A percentile compares a stretch with the other conserved stretches of the same genome.
Conservation (phyloP, 64 coral and sea anemone species). For the Acropora yongei region DNA sequence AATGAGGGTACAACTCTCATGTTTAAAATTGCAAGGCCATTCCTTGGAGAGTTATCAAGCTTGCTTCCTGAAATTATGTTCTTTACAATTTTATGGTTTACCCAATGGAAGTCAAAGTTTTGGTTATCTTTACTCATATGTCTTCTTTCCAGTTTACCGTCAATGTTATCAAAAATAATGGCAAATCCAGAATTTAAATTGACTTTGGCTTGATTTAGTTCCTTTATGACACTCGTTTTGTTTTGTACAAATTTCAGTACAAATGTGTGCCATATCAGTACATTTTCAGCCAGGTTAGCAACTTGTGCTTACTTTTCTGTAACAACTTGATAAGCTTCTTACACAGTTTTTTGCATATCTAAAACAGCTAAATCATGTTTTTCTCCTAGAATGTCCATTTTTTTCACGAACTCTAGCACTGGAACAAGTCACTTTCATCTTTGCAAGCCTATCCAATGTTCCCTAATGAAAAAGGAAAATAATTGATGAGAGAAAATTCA, state of each 20-base stretch:
- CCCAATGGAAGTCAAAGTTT: slow-evolving; percentile 3
- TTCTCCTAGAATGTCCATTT: slow-evolving; percentile 36
- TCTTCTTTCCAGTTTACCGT: slow-evolving; percentile 27
- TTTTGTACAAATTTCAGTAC: too few species aligned
- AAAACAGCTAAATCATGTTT: slow-evolving; percentile 27
- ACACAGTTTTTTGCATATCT: slow-evolving; percentile 4
- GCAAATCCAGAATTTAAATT: too few species aligned
- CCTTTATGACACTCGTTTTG: too few species aligned
- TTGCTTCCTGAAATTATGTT: slow-evolving; percentile 48
- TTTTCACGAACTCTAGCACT: slow-evolving; percentile 31
- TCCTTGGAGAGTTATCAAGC: background rate
- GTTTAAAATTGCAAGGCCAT: slow-evolving; percentile 10
- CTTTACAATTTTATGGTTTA: background rate
- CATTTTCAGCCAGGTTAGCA: background rate
- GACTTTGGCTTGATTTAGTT: too few species aligned
- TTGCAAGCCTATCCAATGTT: slow-evolving; percentile 14
- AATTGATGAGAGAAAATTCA: too few species aligned
- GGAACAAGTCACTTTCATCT: slow-evolving; percentile 40
- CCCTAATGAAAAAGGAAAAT: background rate
- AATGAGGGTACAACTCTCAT: slow-evolving; percentile 20
- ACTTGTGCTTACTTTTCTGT: background rate
- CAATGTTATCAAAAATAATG: slow-evolving; percentile 22
- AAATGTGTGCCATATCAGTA: too few species aligned
- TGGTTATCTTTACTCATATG: slow-evolving; percentile 45
- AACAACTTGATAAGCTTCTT: background rate